A percentile compares a stretch with the other conserved stretches of the same genome.
phyloP scores from a whole-genome alignment of 2,888 invertebrate genomes.

The Barypeithes pellucidus region DNA sequence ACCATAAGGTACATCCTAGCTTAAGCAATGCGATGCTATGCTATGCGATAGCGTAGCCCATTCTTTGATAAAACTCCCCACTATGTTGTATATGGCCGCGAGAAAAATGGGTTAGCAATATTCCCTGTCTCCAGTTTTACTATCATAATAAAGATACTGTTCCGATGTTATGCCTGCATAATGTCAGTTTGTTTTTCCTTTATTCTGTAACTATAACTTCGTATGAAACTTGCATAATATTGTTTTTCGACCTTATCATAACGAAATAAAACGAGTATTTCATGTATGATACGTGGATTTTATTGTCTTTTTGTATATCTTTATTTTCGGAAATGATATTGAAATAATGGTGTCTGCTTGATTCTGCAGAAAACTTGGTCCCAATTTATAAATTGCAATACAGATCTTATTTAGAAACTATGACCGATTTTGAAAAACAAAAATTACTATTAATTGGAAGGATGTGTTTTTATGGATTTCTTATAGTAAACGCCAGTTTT shows the following conservation, averaged over 20 bases:
- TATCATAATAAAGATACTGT: background rate
- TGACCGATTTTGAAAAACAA: too few species aligned
- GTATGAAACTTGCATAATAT: background rate
- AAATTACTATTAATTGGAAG: too few species aligned
- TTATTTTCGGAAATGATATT: too few species aligned
- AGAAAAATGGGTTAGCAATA: conserved; percentile 12
- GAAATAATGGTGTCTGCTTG: too few species aligned
- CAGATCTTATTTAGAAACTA: too few species aligned
- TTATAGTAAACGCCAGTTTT: too few species aligned
- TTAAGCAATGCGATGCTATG: too few species aligned
- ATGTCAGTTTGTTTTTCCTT: background rate
- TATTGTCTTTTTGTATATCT: background rate
- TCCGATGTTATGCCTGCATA: background rate
- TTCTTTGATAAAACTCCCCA: background rate
- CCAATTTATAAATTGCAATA: too few species aligned
- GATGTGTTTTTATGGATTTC: too few species aligned
- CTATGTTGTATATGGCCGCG: background rate
- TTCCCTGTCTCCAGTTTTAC: conserved; percentile 4
- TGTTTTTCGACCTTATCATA: background rate
- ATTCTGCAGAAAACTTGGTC: too few species aligned
- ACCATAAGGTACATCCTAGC: too few species aligned
- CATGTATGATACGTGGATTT: background rate
- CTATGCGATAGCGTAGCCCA: too few species aligned
- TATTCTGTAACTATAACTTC: background rate
- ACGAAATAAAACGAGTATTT: background rate